Base-by-base conservation (phyloP, 2,888 invertebrate species). In the Drosophila incognita region DNA sequence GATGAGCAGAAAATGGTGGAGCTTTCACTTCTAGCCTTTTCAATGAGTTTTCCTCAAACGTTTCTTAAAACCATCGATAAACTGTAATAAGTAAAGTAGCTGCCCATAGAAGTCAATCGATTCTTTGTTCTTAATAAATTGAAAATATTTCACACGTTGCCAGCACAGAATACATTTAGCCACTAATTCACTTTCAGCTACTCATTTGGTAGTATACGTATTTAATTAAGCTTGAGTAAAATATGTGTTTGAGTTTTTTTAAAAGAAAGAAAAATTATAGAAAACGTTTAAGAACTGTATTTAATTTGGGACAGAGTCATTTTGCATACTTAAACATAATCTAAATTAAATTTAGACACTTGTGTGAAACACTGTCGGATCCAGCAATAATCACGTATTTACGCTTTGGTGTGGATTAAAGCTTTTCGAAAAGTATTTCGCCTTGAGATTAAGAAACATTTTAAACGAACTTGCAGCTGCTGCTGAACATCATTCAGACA, bases 1-100 rank as follows among this genome's bases (percentile, higher is more conserved):
- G 51, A 69, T 59, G 42, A 36, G 48, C 51, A 56, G 36, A 68
- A 71, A 61, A 82, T 75, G 72, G 79, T 73, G 83, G 71, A 73
- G 49, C 58, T 52, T 74, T 63, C 73, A 73, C 76, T 75, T 74
- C 18, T 13, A 52, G 33, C 33, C 15, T 69, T 54, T 75, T 76
- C 66, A 48, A 65, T 66, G 54, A 68, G 74, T 58, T 63, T 71
- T 69, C 60, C 31, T 59, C 48, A 65, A 10, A 10, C 33, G 33
- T 38, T 38, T 29, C 11, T 51, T 13, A 11, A 58, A 48, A 66
- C 38, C 52, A 31, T 54, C 29, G 2, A 31, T 42, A 27, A 13
- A 38, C 8, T 36, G n/a, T 18, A 10, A 49, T 48, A 29, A n/a
- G 33, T 0, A 8, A 8, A 4, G 8, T 15, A 0, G 46, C 21